Evolutionary conservation across 2,888 invertebrate genomes (phyloP).

Genomic region (Acrobasis consociella): DNA sequence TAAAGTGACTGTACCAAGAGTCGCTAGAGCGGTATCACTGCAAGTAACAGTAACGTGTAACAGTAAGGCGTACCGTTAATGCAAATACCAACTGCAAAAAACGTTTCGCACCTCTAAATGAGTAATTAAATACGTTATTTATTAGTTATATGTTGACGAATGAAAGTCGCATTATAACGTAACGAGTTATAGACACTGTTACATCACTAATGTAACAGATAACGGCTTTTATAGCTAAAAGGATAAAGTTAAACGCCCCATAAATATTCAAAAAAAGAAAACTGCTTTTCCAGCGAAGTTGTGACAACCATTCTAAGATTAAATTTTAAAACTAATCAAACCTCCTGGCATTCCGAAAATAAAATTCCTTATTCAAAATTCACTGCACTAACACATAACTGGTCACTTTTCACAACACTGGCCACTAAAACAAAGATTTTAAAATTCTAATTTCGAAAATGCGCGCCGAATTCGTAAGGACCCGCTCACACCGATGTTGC

Average conservation of each 20-base stretch:
- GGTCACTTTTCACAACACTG: slow-evolving; percentile 43
- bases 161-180: slow-evolving; percentile 40
- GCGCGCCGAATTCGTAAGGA: slow-evolving; percentile 73
- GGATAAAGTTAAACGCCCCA: no score
- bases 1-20: background rate
- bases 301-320: slow-evolving; percentile 29
- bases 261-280: slow-evolving; percentile 4
- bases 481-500: slow-evolving; percentile 78
- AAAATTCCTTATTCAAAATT: slow-evolving; percentile 34
- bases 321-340: slow-evolving; percentile 42
- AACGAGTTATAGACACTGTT: slow-evolving; percentile 25
- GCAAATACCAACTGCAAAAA: slow-evolving; percentile 41
- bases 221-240: no score
- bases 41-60: slow-evolving; percentile 26
- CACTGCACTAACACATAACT: slow-evolving; percentile 36
- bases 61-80: slow-evolving; percentile 45
- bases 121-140: slow-evolving; percentile 39
- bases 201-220: slow-evolving; percentile 40
- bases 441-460: slow-evolving; percentile 51
- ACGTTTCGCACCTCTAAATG: slow-evolving; percentile 41
- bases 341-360: slow-evolving; percentile 53
- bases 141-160: slow-evolving; percentile 33
- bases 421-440: slow-evolving; percentile 38
- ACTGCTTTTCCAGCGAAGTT: slow-evolving; percentile 31
- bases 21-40: background rate